A percentile compares a stretch with the other conserved stretches of the same genome.
Conservation (phyloP, 2,113 vertebrate genomes). For the Pongo pygmaeus region DNA sequence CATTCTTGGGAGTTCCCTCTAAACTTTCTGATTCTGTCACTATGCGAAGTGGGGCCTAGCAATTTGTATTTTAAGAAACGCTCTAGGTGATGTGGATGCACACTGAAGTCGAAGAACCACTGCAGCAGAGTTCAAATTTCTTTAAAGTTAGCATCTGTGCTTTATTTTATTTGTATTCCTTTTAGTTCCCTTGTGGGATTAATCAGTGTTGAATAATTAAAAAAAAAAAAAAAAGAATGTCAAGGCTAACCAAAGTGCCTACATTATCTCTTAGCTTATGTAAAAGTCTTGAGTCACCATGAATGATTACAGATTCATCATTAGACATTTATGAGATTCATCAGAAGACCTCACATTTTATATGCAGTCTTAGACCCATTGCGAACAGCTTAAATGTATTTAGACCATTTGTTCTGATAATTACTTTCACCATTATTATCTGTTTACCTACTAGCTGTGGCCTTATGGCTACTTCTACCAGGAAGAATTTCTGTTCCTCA, state of each 20-base stretch:
- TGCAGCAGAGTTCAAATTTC: neutral
- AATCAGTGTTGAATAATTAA: neutral
- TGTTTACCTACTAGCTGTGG: neutral
- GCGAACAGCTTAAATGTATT: neutral
- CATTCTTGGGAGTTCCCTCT: neutral
- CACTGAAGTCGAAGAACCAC: neutral
- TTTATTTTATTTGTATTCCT: slow-evolving; percentile 15
- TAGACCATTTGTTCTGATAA: neutral
- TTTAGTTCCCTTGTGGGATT: neutral
- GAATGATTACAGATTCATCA: neutral
- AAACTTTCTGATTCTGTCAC: neutral
- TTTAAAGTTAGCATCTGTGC: neutral
- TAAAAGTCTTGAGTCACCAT: neutral
- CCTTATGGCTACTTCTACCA: neutral
- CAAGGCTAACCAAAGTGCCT: neutral
- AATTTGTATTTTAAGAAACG: neutral
- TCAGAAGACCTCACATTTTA: neutral
- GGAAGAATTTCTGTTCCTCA: neutral
- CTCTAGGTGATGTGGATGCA: neutral
- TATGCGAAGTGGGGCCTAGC: neutral
- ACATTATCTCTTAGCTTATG: neutral
- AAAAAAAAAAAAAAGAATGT: neutral
- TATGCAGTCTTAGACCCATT: neutral
- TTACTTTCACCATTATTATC: neutral
- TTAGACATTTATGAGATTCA: neutral